Evolutionary conservation across 2,113 vertebrate genomes (phyloP), one percentile per base, ranked within the genome.

Genomic region (Aegotheles bennettii): DNA sequence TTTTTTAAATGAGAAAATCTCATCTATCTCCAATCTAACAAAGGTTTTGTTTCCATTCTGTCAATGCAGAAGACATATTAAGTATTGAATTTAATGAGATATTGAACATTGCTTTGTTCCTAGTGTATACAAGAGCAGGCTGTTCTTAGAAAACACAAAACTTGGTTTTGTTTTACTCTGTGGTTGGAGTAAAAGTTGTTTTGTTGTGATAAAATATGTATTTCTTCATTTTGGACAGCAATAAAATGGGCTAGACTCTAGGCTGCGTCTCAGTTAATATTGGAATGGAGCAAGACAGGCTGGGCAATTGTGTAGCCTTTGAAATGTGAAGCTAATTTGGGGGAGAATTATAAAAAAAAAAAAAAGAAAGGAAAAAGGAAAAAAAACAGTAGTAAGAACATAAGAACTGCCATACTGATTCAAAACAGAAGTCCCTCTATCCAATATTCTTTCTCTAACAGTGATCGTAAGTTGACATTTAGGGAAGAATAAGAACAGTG

Each of bases 101-200:
- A 93, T 63, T 92, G 90, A 96, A 89, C 60, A 88, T 61, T 43
- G 78, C 83, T 93, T 93, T 80, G 54, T 85, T 94, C 51, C 51
- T 43, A 56, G 42, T 26, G 19, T 56, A 48, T 80, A 56, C 23
- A 68, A 56, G 36, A 91, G 79, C 36, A 94, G 84, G 40, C 33
- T 83, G 16, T 80, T 33, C 63, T 85, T 92, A 81, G 56, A 75
- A 88, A 90, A 87, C 56, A 82, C 48, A 79, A 61, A 6, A 26
- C 20, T 94, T 84, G 14, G 28, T n/a, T 87, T 79, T 87, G 18
- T 35, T 89, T 91, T 71, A 65, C 63, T 85, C 81, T 85, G 35
- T 7, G 33, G 56, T 38, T 2, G 3, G 31, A 94, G 19, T 33
- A 79, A 61, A 89, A 84, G n/a, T 89, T 77, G 56, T 65, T 89